These are phyloP conservation scores for Montipora cactus DNA, from an alignment of 64 coral and sea anemone genomes.

Conservation along the genomic window DNA sequence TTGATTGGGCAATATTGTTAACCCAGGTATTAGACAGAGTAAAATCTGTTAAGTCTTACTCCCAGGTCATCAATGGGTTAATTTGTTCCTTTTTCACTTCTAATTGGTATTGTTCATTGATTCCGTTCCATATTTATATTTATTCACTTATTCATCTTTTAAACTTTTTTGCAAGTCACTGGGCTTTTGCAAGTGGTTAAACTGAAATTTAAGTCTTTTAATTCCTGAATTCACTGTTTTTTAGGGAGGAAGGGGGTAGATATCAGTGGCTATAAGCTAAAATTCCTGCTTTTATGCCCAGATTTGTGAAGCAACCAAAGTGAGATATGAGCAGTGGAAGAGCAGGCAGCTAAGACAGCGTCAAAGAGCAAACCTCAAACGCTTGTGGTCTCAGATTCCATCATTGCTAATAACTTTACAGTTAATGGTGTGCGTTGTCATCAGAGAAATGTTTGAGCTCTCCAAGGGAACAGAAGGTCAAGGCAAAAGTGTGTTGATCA, in stretches of 20 bases:
- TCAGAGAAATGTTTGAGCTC: slow-evolving; percentile 46
- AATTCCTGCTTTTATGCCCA: slow-evolving; percentile 12
- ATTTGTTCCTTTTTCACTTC: no score
- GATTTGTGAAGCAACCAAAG: slow-evolving; percentile 48
- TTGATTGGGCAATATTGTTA: no score
- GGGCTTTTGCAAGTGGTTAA: no score
- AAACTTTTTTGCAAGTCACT: no score
- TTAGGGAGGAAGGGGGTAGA: neutral
- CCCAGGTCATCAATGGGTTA: no score
- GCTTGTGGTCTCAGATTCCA: slow-evolving; percentile 74
- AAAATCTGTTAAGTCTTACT: no score
- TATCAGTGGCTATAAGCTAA: neutral
- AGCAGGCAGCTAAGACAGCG: slow-evolving; percentile 72
- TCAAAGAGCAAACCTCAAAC: slow-evolving; percentile 82
- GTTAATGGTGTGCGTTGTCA: slow-evolving; percentile 55
- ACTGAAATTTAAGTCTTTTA: no score
- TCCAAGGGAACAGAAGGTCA: neutral
- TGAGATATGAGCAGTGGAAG: slow-evolving; percentile 69
- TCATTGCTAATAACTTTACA: slow-evolving; percentile 37
- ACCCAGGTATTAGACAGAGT: no score
- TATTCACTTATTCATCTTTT: no score
- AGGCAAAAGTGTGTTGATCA: slow-evolving; percentile 34
- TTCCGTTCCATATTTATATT: no score
- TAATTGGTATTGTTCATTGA: no score
- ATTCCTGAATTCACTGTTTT: neutral